These are phyloP conservation scores for Acanthosepion esculentum DNA, from an alignment of 2,888 invertebrate genomes.

Conservation along the genomic window DNA sequence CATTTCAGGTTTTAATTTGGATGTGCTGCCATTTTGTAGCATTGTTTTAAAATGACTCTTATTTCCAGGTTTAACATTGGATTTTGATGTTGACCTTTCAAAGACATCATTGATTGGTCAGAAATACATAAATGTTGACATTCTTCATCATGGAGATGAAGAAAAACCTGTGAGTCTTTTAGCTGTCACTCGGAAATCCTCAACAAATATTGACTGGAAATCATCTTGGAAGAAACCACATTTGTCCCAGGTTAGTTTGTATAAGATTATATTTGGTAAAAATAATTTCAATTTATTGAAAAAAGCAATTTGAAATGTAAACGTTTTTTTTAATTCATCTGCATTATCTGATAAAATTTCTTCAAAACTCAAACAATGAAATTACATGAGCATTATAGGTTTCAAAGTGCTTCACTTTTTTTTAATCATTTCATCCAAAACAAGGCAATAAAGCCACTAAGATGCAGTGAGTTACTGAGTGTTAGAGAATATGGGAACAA, in stretches of 20 bases:
- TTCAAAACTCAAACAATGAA: background rate
- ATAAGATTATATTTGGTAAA: background rate
- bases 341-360: no score
- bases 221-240: constrained; percentile 96
- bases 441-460: no score
- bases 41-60: background rate
- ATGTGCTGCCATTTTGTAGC: no score
- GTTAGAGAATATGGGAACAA: no score
- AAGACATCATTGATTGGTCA: constrained; percentile 95
- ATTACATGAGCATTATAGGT: background rate
- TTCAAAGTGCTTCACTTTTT: no score
- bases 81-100: constrained; percentile 94
- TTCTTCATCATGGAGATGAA: constrained; percentile 47
- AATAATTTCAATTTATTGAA: background rate
- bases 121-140: constrained; percentile 58
- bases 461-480: no score
- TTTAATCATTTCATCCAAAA: no score
- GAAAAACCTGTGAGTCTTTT: constrained; percentile 54
- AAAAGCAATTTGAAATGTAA: background rate
- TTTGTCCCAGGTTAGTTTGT: constrained; percentile 77
- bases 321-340: no score
- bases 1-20: no score
- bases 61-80: constrained; percentile 91
- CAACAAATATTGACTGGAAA: constrained; percentile 63
- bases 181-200: constrained; percentile 63